Base-by-base conservation (phyloP, 2,113 vertebrate genomes). In the Sander vitreus region DNA sequence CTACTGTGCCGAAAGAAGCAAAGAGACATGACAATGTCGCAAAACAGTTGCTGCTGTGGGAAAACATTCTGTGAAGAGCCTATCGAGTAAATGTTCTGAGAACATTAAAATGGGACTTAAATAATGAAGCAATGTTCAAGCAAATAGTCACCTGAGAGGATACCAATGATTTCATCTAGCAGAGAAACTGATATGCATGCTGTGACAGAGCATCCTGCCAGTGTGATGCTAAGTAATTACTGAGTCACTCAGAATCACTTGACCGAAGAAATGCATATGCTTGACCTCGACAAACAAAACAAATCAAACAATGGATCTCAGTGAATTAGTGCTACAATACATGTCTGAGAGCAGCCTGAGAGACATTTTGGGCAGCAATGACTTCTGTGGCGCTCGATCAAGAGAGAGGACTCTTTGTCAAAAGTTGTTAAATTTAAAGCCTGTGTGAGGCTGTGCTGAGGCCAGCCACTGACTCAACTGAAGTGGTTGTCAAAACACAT, bases 401-500 rank as follows among this genome's bases (percentile, higher is more conserved):
- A 57, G 36, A 78, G 55, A 64, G 33, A 68, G 68, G 50, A 81
- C 58, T 80, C 48, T 70, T 78, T 91, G 90, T 91, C 85, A 89
- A 51, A 85, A 54, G 50, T 43, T 82, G 78, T 89, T 87, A 85
- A 57, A 58, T 71, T 25, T 78, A 39, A 66, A 84, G 78, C 33
- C 57, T 66, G 68, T 55, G 71, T 73, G 80, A 67, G 68, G 65
- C 83, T 13, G 70, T 58, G 21, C 33, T 18, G 39, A 78, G 66
- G 73, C 54, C 76, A 59, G 83, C n/a, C 45, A 36, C 78, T 67
- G 86, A 89, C 70, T 84, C 82, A 47, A 68, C 76, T 83, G 50
- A 87, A 85, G 72, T 9, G 57, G 27, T 16, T 83, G 80, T 89
- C 83, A 83, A 84, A 88, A 86, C 76, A 39, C 50, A 87, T 92